Evolutionary conservation across 2,888 invertebrate species (phyloP).

Genomic region (Alentia gelatinosa): DNA sequence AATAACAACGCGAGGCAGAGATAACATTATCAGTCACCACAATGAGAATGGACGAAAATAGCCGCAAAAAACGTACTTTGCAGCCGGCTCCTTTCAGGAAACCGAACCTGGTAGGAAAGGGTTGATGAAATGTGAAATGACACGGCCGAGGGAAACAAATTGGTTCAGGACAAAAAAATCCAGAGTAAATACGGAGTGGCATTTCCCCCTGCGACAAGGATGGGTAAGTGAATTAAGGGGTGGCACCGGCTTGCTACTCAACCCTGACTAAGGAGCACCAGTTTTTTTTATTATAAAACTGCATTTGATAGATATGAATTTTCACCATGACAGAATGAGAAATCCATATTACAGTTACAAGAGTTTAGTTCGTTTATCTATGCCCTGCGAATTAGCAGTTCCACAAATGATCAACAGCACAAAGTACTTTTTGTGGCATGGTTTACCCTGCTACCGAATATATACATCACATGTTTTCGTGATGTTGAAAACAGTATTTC

Average conservation of each 20-base stretch:
- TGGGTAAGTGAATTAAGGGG: background rate
- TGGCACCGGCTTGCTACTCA: background rate
- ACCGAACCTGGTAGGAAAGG: background rate
- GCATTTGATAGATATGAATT: background rate
- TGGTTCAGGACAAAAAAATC: background rate
- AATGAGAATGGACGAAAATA: background rate
- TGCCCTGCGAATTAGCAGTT: too few relatives aligned
- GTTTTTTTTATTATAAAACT: background rate
- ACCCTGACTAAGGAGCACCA: background rate
- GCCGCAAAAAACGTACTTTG: too few relatives aligned
- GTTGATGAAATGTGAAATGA: slow-evolving; percentile 4
- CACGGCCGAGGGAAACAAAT: slow-evolving; percentile 11
- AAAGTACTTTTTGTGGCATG: too few relatives aligned
- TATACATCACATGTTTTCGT: background rate
- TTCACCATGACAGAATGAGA: background rate
- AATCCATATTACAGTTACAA: background rate
- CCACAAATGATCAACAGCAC: too few relatives aligned
- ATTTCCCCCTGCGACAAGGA: background rate
- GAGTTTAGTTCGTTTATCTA: background rate
- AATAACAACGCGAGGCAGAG: background rate
- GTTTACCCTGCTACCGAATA: background rate
- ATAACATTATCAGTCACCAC: background rate
- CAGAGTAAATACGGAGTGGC: background rate
- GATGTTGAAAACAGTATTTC: background rate
- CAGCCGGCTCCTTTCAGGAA: background rate